Evolutionary conservation across 2,113 vertebrate species (phyloP), one percentile per base, ranked within the genome.

Genomic region (Lipotes vexillifer): DNA sequence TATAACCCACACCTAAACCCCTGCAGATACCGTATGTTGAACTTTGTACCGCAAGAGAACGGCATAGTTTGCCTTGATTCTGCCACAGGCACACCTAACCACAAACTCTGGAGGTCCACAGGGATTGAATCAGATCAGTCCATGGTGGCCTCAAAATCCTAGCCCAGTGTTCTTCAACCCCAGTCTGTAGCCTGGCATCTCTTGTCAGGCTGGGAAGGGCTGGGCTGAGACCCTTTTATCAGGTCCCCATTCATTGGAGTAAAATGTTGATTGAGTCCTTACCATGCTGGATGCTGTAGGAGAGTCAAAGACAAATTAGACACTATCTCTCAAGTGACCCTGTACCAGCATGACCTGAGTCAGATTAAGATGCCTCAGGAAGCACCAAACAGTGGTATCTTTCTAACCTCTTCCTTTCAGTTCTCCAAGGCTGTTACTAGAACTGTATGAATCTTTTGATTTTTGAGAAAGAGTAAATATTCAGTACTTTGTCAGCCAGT

Each of bases 251-350:
- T 83, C 46, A 17, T 29, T 44, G 17, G 65, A 38, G 38, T 77
- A 74, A 10, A 63, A 25, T n/a, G 52, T 49, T 27, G 36, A 21
- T 41, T 18, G 59, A 36, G 46, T 20, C 20, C 14, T 80, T 55
- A 17, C 31, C 5, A 6, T 5, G 25, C 8, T 36, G 44, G 36
- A 2, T 41, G 41, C 59, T 41, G 1, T n/a, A 7, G 29, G 41
- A 77, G 33, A 10, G n/a, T n/a, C 5, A 5, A 5, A 23, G 31
- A 44, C 10, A 27, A 15, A 11, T 23, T 9, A n/a, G 46, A 38
- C 13, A 0, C 46, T 41, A 0, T 63, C 23, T 57, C 18, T 25
- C 2, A 8, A 38, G 9, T 25, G 1, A 2, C 25, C 31, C 33
- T 52, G 1, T 20, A 7, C 27, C 18, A 0, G 27, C 6, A 9